phyloP scores from a whole-genome alignment of 2,888 invertebrate genomes.

The Drosophila anomelani region DNA sequence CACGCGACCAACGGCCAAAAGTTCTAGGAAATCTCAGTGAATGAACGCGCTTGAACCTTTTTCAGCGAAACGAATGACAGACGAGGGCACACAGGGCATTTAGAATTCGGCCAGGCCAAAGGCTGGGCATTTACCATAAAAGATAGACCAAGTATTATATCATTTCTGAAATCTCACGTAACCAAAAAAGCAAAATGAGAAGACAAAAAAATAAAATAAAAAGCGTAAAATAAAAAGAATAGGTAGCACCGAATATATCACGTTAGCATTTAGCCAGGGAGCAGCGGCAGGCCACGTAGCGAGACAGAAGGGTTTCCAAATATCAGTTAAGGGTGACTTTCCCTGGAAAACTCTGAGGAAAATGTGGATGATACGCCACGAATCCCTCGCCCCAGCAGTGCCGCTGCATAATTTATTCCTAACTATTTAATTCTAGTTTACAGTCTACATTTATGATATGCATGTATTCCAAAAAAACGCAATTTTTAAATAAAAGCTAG shows the following conservation, averaged over 20 bases:
- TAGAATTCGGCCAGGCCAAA: slow-evolving; percentile 20
- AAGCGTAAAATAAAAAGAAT: slow-evolving; percentile 21
- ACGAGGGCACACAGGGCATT: slow-evolving; percentile 15
- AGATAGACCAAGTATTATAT: slow-evolving; percentile 64
- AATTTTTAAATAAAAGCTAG: slow-evolving; percentile 35
- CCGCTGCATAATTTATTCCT: slow-evolving; percentile 28
- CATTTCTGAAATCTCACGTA: slow-evolving; percentile 66
- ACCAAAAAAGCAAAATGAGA: slow-evolving; percentile 55
- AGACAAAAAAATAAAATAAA: slow-evolving; percentile 41
- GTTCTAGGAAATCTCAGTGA: slow-evolving; percentile 26
- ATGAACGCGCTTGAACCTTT: not conserved
- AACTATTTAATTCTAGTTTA: slow-evolving; percentile 17
- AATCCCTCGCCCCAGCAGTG: not conserved
- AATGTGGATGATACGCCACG: not conserved
- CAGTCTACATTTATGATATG: slow-evolving; percentile 4
- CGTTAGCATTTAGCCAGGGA: slow-evolving; percentile 45
- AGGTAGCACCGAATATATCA: slow-evolving; percentile 25
- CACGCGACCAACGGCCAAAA: slow-evolving; percentile 50
- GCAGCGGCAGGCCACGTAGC: not conserved
- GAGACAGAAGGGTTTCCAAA: not conserved
- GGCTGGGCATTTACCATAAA: slow-evolving; percentile 36
- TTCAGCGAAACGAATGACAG: not conserved
- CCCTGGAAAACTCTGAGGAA: slow-evolving; percentile 3
- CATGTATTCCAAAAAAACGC: slow-evolving; percentile 27
- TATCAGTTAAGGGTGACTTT: slow-evolving; percentile 14